Base-by-base conservation (phyloP, 2,888 invertebrate species). In the Drosophila atripex region DNA sequence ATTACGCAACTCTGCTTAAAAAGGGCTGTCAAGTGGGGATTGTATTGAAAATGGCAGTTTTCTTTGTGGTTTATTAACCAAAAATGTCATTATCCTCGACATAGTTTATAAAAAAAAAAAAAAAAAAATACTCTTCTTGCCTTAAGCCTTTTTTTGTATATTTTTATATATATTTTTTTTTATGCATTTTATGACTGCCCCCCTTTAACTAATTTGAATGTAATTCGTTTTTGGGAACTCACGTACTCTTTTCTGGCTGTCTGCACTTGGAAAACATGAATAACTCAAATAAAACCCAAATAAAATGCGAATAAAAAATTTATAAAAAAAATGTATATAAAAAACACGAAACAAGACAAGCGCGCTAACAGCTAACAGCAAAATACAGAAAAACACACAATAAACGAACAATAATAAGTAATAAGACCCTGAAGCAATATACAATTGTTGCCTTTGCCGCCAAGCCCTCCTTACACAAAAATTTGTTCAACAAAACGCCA, bases 201-300 rank as follows among this genome's bases (percentile, higher is more conserved):
- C n/a, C 39, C 63, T 54, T 63, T 52, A 53, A 75, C 78, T 83
- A 83, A 80, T 83, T 83, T 80, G 70, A 83, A 83, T 80, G 77
- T 80, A 78, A 78, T 78, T 79, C 78, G 56, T 32, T 57, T 71
- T 51, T n/a, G 8, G 73, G 57, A 45, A 66, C 76, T 68, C 79
- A 76, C 80, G 75, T 76, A 72, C 65, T 12, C 32, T 32, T 45
- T 43, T 14, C n/a, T n/a, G 35, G 41, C 64, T 75, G 77, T 64
- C 71, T 78, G 76, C 75, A 66, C 75, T 52, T 47, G 53, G 30
- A 60, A 72, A 78, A 78, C 79, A 77, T 68, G 77, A 79, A 82
- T 76, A 76, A 74, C 74, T 51, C 68, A 64, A 65, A 79, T 68
- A 54, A 70, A 61, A 73, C 25, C 30, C 23, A 58, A 49, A 61